Conservation (phyloP, 1,140 invertebrate species). For the Trachelipus rathkii region DNA sequence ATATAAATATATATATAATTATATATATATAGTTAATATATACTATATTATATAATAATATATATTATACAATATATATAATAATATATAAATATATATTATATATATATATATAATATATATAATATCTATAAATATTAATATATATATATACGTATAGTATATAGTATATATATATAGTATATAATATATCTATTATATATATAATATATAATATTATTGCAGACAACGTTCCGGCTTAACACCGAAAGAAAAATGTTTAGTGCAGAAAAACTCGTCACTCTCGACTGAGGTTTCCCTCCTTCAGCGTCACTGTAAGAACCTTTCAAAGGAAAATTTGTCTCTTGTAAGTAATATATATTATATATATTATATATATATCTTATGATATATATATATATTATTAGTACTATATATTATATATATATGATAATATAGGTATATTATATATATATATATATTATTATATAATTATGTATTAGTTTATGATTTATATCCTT, state of each 20-base stretch:
- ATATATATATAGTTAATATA: too few species aligned
- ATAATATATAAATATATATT: too few species aligned
- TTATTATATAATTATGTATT: too few species aligned
- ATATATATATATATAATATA: background rate
- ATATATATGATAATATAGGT: too few species aligned
- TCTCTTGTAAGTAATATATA: background rate
- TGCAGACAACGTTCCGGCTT: background rate
- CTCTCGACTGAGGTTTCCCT: background rate
- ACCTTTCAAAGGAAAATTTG: background rate
- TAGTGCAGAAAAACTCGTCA: background rate
- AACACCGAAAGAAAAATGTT: background rate
- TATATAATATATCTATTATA: background rate
- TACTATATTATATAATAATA: too few species aligned
- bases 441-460: too few species aligned
- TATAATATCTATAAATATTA: background rate
- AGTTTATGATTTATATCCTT: too few species aligned
- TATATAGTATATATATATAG: conserved; percentile 15
- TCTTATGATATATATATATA: too few species aligned
- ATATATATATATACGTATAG: conserved; percentile 7
- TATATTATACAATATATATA: too few species aligned
- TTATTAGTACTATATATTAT: too few species aligned
- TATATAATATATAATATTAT: background rate
- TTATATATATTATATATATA: too few species aligned
- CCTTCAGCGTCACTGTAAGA: background rate
- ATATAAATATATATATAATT: too few species aligned